Evolutionary conservation across 2,888 invertebrate genomes (phyloP).

Genomic region (Sphecodes monilicornis): DNA sequence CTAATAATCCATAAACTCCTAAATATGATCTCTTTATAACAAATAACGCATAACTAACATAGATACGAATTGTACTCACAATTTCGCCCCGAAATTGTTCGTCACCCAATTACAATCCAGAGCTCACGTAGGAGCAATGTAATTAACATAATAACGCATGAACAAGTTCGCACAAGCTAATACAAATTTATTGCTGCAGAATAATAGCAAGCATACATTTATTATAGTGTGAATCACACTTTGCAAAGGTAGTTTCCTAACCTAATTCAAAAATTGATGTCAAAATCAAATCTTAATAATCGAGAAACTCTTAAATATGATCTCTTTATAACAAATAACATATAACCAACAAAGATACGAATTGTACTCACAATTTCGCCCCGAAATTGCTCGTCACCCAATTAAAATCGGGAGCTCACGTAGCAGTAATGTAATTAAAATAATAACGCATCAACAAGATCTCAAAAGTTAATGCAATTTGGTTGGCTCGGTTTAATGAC

Average conservation of each 20-base stretch:
- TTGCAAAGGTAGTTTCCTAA: not conserved
- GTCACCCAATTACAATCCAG: not conserved
- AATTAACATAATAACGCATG: no score
- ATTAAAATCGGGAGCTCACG: not conserved
- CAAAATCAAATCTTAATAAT: not conserved
- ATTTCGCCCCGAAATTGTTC: not conserved
- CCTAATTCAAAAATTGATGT: not conserved
- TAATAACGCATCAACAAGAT: not conserved
- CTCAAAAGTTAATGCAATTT: conserved; percentile 31
- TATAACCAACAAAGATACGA: not conserved
- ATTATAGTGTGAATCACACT: no score
- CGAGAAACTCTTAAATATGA: no score
- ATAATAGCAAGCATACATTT: no score
- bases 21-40: not conserved
- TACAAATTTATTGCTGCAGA: no score
- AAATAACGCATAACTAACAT: not conserved
- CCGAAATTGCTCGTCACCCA: not conserved
- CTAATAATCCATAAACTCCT: not conserved
- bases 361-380: not conserved
- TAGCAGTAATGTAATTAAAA: not conserved
- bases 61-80: not conserved
- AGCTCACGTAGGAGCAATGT: not conserved
- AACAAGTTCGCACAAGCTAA: not conserved
- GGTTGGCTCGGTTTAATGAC: not conserved
- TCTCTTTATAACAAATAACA: not conserved